Percentiles rank a stretch among this genome's conserved stretches.
Evolutionary conservation across 2,888 invertebrate genomes (phyloP).

Genomic region (Drosophila leonis): DNA sequence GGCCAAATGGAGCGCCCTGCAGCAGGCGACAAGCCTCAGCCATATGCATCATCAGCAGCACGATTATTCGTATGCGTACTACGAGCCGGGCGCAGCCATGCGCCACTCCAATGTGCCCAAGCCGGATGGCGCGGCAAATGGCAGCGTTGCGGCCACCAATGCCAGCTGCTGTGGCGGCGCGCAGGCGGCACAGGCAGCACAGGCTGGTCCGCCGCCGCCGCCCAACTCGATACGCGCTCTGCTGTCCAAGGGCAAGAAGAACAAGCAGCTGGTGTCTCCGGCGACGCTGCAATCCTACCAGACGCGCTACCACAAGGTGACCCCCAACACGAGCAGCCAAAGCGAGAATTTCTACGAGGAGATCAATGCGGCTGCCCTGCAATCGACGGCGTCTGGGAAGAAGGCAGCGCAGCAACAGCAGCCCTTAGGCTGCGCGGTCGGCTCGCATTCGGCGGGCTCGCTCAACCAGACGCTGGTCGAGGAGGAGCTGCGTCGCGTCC

Average conservation of each 20-base stretch:
- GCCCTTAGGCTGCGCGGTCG: constrained; percentile 65
- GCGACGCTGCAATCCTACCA: constrained; percentile 88
- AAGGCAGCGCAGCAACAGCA: constrained; percentile 13
- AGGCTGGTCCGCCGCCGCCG: constrained; percentile 82
- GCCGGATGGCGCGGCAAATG: constrained; percentile 79
- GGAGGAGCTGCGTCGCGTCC: constrained; percentile 93
- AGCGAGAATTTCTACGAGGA: constrained; percentile 82
- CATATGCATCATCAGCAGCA: constrained; percentile 78
- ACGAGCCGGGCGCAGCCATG: constrained; percentile 89
- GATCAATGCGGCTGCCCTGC: constrained; percentile 77
- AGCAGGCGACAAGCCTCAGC: constrained; percentile 65
- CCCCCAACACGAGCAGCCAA: constrained; percentile 22
- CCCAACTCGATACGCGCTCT: constrained; percentile 85
- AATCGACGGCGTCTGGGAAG: constrained; percentile 23
- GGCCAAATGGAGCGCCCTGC: constrained; percentile 57
- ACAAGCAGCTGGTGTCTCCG: constrained; percentile 82
- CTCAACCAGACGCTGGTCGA: constrained; percentile 91
- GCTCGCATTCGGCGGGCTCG: constrained; percentile 88
- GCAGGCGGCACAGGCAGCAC: constrained; percentile 51
- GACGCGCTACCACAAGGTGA: constrained; percentile 89
- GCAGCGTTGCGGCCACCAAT: not conserved
- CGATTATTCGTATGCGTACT: constrained; percentile 94
- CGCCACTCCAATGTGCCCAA: constrained; percentile 89
- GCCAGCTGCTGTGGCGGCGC: constrained; percentile 30
- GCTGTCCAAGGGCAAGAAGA: constrained; percentile 84